These are phyloP conservation scores for Eublepharis macularius DNA, from an alignment of 2,113 vertebrate species.

Conservation along the genomic window DNA sequence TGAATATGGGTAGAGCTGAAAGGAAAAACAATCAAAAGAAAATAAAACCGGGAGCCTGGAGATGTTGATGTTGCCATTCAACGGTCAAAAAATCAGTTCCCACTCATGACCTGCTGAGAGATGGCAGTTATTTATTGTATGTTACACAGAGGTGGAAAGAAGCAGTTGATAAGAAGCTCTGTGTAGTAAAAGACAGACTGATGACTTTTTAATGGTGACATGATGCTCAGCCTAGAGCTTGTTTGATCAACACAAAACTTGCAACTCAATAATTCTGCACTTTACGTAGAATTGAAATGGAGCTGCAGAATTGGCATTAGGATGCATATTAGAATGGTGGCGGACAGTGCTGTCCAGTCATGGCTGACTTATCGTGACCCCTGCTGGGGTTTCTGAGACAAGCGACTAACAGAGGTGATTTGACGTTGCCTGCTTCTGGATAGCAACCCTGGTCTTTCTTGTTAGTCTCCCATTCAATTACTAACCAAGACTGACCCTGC, in stretches of 20 bases:
- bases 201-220: neutral
- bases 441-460: too few species aligned
- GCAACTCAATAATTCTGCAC: neutral
- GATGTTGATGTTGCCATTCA: neutral
- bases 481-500: too few species aligned
- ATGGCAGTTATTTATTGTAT: neutral
- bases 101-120: neutral
- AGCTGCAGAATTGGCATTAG: neutral
- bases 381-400: too few species aligned
- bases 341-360: too few species aligned
- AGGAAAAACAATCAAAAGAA: neutral
- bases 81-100: slow-evolving; percentile 4
- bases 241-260: neutral
- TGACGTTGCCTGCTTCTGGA: too few species aligned
- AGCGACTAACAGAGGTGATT: too few species aligned
- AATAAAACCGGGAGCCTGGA: neutral
- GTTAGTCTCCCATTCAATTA: too few species aligned
- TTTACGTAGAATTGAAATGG: neutral
- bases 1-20: neutral
- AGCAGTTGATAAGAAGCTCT: neutral
- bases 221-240: neutral
- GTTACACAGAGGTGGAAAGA: neutral
- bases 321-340: too few species aligned
- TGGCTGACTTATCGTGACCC: too few species aligned
- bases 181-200: slow-evolving; percentile 12